Conservation (phyloP, 1,140 invertebrate species). For the Micrasema minimum region DNA sequence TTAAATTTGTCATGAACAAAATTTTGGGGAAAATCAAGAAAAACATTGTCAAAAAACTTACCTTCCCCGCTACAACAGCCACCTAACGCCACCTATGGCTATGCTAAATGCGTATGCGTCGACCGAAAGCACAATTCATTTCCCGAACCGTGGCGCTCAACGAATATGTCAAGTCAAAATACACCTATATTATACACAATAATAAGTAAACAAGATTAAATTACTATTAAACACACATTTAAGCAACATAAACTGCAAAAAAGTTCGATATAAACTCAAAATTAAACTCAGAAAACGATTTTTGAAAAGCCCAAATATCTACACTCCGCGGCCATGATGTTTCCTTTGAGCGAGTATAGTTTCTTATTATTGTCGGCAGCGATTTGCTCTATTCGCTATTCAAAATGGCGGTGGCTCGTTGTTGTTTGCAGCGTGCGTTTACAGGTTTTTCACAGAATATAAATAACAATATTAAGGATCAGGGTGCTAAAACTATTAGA, state of each 20-base stretch:
- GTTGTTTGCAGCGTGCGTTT: constrained; percentile 64
- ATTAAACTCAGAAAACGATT: constrained; percentile 68
- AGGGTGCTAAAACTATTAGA: constrained; percentile 61
- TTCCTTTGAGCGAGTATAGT: constrained; percentile 68
- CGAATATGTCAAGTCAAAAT: constrained; percentile 65
- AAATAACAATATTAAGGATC: constrained; percentile 61
- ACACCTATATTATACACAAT: constrained; percentile 64
- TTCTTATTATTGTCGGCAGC: constrained; percentile 52
- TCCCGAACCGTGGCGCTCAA: constrained; percentile 68
- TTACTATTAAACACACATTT: constrained; percentile 41
- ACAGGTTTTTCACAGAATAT: constrained; percentile 64
- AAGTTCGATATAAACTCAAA: constrained; percentile 68
- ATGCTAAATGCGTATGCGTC: constrained; percentile 66
- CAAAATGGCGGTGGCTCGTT: constrained; percentile 68
- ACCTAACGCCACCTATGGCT: constrained; percentile 67
- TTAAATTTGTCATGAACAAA: constrained; percentile 52
- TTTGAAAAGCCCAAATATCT: constrained; percentile 68
- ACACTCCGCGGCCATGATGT: constrained; percentile 68
- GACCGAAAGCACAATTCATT: constrained; percentile 67
- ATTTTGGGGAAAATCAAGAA: constrained; percentile 41
- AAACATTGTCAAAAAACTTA: constrained; percentile 58
- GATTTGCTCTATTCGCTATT: constrained; percentile 66
- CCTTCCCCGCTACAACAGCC: constrained; percentile 58
- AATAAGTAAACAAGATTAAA: constrained; percentile 59
- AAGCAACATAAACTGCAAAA: constrained; percentile 66